Evolutionary conservation across 1,140 invertebrate genomes (phyloP).

Genomic region (Micrasema minimum): DNA sequence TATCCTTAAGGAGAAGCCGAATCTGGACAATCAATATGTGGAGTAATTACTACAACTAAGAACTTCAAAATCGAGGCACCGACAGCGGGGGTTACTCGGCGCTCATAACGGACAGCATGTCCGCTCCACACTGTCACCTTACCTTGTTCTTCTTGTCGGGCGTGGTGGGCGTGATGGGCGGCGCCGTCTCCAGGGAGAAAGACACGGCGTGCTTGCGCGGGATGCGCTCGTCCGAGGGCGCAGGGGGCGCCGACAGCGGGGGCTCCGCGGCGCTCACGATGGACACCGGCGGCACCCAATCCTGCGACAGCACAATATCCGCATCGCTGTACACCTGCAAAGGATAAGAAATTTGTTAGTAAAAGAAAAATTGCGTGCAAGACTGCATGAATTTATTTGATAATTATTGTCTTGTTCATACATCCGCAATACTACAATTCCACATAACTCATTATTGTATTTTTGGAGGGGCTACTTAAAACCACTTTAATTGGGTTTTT

Average conservation of each 20-base stretch:
- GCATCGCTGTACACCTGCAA: constrained; percentile 79
- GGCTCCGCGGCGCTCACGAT: constrained; percentile 73
- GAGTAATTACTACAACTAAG: no score
- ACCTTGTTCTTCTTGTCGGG: constrained; percentile 76
- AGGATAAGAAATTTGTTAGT: not conserved
- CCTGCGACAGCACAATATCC: constrained; percentile 83
- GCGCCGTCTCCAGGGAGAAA: constrained; percentile 63
- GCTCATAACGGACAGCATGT: no score
- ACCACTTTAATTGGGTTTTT: no score
- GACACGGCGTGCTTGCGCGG: constrained; percentile 61
- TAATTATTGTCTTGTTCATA: not conserved
- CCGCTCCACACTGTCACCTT: constrained; percentile 34
- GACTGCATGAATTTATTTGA: no score
- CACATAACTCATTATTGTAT: no score
- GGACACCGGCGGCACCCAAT: constrained; percentile 85
- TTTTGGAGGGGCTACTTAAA: no score
- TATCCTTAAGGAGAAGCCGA: no score
- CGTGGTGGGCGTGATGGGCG: constrained; percentile 35
- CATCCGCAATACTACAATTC: no score
- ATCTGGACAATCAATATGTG: no score
- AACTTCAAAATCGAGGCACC: no score
- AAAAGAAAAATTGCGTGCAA: no score
- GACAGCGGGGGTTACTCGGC: no score
- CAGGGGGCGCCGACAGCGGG: constrained; percentile 63
- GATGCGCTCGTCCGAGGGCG: constrained; percentile 61